phyloP scores from a whole-genome alignment of 2,888 invertebrate genomes.

The Serripes groenlandicus region DNA sequence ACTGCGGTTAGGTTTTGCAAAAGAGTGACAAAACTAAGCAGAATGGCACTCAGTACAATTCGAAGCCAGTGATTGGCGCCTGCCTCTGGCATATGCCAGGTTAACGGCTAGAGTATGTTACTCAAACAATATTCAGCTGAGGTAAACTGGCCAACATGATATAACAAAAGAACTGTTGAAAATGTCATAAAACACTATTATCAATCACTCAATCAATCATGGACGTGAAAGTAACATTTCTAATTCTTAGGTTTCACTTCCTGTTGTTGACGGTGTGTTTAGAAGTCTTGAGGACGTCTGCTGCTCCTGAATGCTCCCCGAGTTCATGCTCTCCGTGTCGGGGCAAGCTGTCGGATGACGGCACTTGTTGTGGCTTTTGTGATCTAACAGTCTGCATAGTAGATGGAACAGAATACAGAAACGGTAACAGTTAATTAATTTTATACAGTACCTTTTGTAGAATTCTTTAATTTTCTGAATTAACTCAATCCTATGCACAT shows the following conservation, averaged over 20 bases:
- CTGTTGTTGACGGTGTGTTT: background rate
- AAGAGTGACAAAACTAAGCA: too few relatives aligned
- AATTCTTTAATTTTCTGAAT: too few relatives aligned
- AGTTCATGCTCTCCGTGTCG: background rate
- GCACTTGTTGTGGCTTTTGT: conserved; percentile 22
- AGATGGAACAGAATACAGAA: conserved; percentile 2
- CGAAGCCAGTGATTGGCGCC: too few relatives aligned
- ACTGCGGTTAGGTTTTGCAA: too few relatives aligned
- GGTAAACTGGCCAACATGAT: background rate
- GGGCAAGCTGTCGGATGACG: conserved; percentile 3
- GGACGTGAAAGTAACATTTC: background rate
- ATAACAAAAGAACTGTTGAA: background rate
- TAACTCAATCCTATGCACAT: too few relatives aligned
- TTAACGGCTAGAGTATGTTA: too few relatives aligned
- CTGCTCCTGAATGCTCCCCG: background rate
- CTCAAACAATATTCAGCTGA: too few relatives aligned
- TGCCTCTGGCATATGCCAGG: too few relatives aligned
- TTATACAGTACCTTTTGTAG: too few relatives aligned
- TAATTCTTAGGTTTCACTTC: background rate
- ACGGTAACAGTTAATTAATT: too few relatives aligned
- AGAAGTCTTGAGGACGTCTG: too few relatives aligned
- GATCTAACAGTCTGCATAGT: background rate
- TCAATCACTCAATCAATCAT: background rate
- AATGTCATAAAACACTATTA: background rate
- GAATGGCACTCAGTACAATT: too few relatives aligned